phyloP scores from a whole-genome alignment of 1,140 invertebrate species.

The Drosophila saltans region DNA sequence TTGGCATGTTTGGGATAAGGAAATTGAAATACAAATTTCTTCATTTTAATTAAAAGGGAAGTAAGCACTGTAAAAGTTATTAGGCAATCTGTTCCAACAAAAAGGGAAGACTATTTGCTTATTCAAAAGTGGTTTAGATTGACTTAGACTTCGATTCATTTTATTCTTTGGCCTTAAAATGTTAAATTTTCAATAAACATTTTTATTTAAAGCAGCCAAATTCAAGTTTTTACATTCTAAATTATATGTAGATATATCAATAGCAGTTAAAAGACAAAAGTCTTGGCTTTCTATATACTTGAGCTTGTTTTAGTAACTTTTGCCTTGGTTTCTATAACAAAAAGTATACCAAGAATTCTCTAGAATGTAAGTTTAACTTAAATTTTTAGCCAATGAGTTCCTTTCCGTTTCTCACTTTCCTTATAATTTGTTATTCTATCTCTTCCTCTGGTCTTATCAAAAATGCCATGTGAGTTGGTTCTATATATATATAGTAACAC shows the following conservation, averaged over 20 bases:
- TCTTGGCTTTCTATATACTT: too few relatives aligned
- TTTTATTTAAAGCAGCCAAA: too few relatives aligned
- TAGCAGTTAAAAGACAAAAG: too few relatives aligned
- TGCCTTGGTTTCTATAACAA: background rate
- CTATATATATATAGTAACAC: background rate
- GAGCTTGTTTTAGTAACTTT: too few relatives aligned
- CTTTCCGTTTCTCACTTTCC: background rate
- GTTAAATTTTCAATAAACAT: background rate
- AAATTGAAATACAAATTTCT: conserved; percentile 5
- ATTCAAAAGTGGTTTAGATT: too few relatives aligned
- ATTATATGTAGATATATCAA: too few relatives aligned
- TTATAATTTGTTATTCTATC: background rate
- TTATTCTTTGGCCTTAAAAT: background rate
- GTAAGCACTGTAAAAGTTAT: background rate
- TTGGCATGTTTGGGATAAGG: background rate
- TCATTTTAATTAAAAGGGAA: conserved; percentile 12
- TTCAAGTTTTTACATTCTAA: too few relatives aligned
- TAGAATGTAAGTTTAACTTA: background rate
- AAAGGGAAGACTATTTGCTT: too few relatives aligned
- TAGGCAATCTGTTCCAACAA: background rate
- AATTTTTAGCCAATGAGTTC: background rate
- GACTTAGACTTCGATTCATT: background rate
- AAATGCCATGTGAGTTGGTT: conserved; percentile 9
- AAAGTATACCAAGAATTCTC: background rate
- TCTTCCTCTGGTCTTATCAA: background rate